Percentiles rank a stretch among this genome's conserved stretches.
Evolutionary conservation across 1,140 invertebrate genomes (phyloP).

Genomic region (Cardiocondyla obscurior): DNA sequence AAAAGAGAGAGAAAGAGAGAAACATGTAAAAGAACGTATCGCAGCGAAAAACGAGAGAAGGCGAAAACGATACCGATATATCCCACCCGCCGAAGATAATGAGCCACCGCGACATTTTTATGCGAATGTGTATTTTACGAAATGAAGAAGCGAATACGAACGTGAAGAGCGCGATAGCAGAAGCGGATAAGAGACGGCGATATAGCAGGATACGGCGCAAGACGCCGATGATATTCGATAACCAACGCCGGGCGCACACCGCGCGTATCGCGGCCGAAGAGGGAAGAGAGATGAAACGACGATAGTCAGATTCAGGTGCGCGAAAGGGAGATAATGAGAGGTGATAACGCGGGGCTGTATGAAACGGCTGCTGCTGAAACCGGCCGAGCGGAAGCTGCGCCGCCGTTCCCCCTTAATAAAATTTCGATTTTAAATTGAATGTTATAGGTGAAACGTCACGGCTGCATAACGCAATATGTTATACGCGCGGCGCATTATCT

Average conservation of each 20-base stretch:
- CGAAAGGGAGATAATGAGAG: slow-evolving; percentile 37
- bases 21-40: too few species aligned
- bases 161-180: slow-evolving; percentile 5
- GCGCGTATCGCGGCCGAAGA: not conserved
- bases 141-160: not conserved
- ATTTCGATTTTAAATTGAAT: slow-evolving; percentile 35
- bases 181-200: slow-evolving; percentile 20
- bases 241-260: not conserved
- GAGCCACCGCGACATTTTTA: not conserved
- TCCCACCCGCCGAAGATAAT: not conserved
- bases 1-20: not conserved
- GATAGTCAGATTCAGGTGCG: slow-evolving; percentile 42
- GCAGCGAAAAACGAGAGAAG: slow-evolving; percentile 44
- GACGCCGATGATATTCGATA: slow-evolving; percentile 45
- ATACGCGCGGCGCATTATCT: not conserved
- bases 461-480: not conserved
- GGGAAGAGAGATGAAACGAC: slow-evolving; percentile 41
- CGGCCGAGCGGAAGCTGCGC: slow-evolving; percentile 17
- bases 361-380: slow-evolving; percentile 24
- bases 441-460: not conserved
- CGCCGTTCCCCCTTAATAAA: slow-evolving; percentile 28
- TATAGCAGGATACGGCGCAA: slow-evolving; percentile 17
- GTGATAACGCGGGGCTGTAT: not conserved
- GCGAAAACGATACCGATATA: not conserved
- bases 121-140: slow-evolving; percentile 21